Base-by-base conservation (phyloP, 2,888 invertebrate species). In the Cosmia trapezina region DNA sequence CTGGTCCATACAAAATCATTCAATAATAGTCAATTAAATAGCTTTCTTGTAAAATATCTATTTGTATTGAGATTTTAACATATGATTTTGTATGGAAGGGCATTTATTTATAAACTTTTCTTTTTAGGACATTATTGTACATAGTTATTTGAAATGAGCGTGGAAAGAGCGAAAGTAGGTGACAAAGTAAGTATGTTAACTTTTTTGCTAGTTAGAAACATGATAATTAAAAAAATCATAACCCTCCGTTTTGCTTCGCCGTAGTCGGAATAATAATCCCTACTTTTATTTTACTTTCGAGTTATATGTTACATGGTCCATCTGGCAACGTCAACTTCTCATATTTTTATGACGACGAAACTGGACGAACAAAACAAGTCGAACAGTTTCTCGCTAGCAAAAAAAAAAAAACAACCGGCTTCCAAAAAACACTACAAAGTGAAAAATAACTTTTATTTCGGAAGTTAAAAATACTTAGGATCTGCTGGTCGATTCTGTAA, bases 21-120 rank as follows among this genome's bases (percentile, higher is more conserved):
- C 4, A 61, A 5, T 4, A 14, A 33, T 51, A 70, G 33, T 12
- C n/a, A 43, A 51, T 62, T 11, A 51, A 22, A 51, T 63, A 59
- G 43, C 33, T 75, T 43, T 70, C 51, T 47, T 33, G n/a, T 51
- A n/a, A 59, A 47, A 47, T 43, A 60, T 53, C 9, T 57, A n/a
- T 59, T 59, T 78, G 28, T 45, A n/a, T n/a, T n/a, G n/a, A n/a
- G n/a, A n/a, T n/a, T n/a, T n/a, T n/a, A 49, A 33, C 22, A 47
- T 43, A 60, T 22, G 9, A 45, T 56, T 77, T 81, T 81, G 47
- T 66, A 81, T 81, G 62, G 57, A 67, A 8, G n/a, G 37, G 6
- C 17, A 59, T 66, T 47, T 49, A 41, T 66, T 59, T 75, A 51
- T 67, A 8, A 57, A 63, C 17, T 67, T 43, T 43, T 43, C 9